Base-by-base conservation (phyloP, 2,113 vertebrate genomes). In the Castor canadensis region DNA sequence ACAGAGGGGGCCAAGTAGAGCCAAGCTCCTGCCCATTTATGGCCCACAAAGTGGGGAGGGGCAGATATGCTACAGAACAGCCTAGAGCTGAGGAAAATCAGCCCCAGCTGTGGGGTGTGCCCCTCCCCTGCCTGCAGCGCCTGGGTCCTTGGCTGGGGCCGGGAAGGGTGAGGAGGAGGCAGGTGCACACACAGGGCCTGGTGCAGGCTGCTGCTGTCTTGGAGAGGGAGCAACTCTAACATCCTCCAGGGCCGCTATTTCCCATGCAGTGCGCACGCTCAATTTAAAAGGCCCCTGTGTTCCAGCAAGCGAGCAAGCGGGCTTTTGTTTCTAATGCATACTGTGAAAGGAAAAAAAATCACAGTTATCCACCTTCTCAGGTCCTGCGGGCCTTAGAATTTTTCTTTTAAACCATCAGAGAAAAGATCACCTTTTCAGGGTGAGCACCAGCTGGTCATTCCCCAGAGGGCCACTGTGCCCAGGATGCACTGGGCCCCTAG, bases 321-420 rank as follows among this genome's bases (percentile, higher is more conserved):
- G 98, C 97, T 98, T 99, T 99, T 98, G 98, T 98, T 99, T 98
- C 98, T 99, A 99, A 99, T 98, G 98, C 98, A 99, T 98, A 99
- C 98, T 99, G 98, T 98, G 98, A 98, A 99, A 99, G 98, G 98
- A 99, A 99, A 98, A 97, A 98, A 97, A 99, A 88, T 97, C 98
- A 98, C 96, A 98, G 98, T 99, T 99, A 99, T 98, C 98, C 97
- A 98, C 98, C 98, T 98, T 98, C 98, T 97, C 97, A 89, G 95
- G 96, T 96, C 96, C 97, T 95, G 91, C 56, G 89, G 96, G 96
- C 90, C 38, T 66, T 87, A 96, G 95, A 96, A 81, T 90, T 95
- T 84, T 95, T 95, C 92, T 96, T 89, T 85, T 22, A 82, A 81
- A 76, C 85, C 89, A 83, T 86, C 66, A 84, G 73, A 93, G 93